Base-by-base conservation (phyloP, 2,113 vertebrate species). In the Arothron firmamentum region DNA sequence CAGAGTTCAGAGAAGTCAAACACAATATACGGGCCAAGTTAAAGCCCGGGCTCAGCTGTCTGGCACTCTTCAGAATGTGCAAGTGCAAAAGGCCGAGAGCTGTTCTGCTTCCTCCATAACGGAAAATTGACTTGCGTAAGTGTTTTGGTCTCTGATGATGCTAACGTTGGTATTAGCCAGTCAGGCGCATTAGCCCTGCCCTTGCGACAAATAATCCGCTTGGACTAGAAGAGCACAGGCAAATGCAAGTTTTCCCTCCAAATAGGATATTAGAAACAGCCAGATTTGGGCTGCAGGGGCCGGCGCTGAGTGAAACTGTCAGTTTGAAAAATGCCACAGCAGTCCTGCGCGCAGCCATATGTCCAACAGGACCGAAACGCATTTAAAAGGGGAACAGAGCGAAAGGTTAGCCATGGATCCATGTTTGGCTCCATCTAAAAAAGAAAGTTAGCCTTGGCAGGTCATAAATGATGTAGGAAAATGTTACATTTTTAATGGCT, bases 241-340 rank as follows among this genome's bases (percentile, higher is more conserved):
- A 65, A 64, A 28, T 41, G 17, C 42, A 60, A 59, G 61, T 72
- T 77, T 67, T 28, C 17, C 16, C 20, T 46, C 50, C 68, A 38
- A 74, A 74, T 45, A 43, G 68, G 55, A 78, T 42, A 34, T 58
- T 54, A 53, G 48, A 78, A 46, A 64, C 60, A 54, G 73, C 45
- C 28, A 21, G 63, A 63, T 10, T 50, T 47, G 51, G 16, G 65
- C 59, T 70, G 38, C 56, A 56, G 61, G 4, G 56, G 78, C 72
- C 69, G 70, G 73, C 65, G 59, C 65, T 65, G 65, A 80, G 57
- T 65, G 74, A 82, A 68, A 62, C 81, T 92, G 88, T 89, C 87
- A 88, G 62, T 72, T 74, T 89, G 87, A 89, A 72, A 83, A 88
- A 91, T 84, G 70, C 79, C 83, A 81, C 76, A 77, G 59, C 15